Evolutionary conservation across 2,888 invertebrate species (phyloP).

Genomic region (Syrphus vitripennis): DNA sequence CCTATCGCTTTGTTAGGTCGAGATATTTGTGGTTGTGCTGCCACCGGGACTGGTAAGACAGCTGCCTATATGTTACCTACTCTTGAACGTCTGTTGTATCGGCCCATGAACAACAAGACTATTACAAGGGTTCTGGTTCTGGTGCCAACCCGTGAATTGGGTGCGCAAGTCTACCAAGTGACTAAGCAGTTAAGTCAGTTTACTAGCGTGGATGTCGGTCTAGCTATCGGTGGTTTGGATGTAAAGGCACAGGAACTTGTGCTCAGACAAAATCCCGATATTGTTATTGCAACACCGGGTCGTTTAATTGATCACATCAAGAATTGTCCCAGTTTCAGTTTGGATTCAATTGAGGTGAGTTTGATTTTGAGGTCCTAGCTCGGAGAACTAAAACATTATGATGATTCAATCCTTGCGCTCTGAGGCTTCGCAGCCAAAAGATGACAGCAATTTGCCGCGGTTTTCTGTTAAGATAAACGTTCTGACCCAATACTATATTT

Average conservation of each 20-base stretch:
- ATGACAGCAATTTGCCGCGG: slow-evolving; percentile 44
- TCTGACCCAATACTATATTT: slow-evolving; percentile 72
- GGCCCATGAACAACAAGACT: slow-evolving; percentile 87
- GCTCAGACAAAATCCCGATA: slow-evolving; percentile 94
- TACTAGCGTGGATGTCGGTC: slow-evolving; percentile 89
- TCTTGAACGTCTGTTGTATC: slow-evolving; percentile 94
- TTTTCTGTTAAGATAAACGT: slow-evolving; percentile 70
- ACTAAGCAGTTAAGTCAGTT: slow-evolving; percentile 94
- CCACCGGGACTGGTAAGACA: slow-evolving; percentile 99
- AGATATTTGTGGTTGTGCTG: slow-evolving; percentile 99
- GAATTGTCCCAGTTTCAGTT: slow-evolving; percentile 95
- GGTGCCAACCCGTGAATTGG: slow-evolving; percentile 98
- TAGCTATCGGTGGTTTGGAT: slow-evolving; percentile 94
- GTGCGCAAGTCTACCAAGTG: slow-evolving; percentile 98
- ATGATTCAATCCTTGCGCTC: slow-evolving; percentile 82
- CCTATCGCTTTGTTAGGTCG: slow-evolving; percentile 95
- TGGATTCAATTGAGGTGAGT: slow-evolving; percentile 93
- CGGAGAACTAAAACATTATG: slow-evolving; percentile 60
- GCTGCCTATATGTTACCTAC: slow-evolving; percentile 99
- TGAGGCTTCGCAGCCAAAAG: slow-evolving; percentile 72
- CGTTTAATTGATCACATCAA: slow-evolving; percentile 98
- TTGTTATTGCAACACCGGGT: slow-evolving; percentile 99
- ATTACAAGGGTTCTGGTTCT: slow-evolving; percentile 94
- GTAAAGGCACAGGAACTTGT: slow-evolving; percentile 91
- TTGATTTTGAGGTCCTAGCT: background rate